Percentiles rank a stretch among this genome's conserved stretches.
phyloP scores from a whole-genome alignment of 1,140 invertebrate genomes.

The Papilio glaucus region DNA sequence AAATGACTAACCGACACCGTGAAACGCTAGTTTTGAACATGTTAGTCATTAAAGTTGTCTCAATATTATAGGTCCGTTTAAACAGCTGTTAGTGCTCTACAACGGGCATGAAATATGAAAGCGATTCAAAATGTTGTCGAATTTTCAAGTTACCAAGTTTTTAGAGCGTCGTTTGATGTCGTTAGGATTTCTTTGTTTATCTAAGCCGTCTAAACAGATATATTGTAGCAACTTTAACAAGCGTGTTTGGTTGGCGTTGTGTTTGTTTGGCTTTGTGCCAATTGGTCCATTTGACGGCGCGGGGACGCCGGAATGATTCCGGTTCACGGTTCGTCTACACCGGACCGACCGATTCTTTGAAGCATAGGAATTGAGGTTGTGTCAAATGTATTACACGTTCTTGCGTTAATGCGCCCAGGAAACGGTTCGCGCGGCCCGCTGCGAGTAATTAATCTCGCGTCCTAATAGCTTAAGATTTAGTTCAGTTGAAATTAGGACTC shows the following conservation, averaged over 20 bases:
- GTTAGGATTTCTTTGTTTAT: conserved; percentile 5
- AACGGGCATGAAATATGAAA: background rate
- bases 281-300: conserved; percentile 71
- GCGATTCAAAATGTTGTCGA: too few relatives aligned
- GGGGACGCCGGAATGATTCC: conserved; percentile 65
- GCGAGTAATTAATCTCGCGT: conserved; percentile 68
- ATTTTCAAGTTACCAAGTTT: conserved; percentile 14
- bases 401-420: conserved; percentile 53
- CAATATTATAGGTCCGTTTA: background rate
- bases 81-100: background rate
- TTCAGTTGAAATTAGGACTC: conserved; percentile 49
- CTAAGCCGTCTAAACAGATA: conserved; percentile 21
- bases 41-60: conserved; percentile 20
- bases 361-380: conserved; percentile 69
- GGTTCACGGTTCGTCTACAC: conserved; percentile 72
- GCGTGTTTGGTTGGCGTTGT: conserved; percentile 59
- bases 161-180: conserved; percentile 8
- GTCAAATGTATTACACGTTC: conserved; percentile 58
- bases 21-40: conserved; percentile 59
- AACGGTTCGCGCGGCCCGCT: conserved; percentile 68
- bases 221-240: conserved; percentile 20
- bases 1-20: conserved; percentile 12
- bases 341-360: conserved; percentile 68
- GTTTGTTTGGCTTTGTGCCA: conserved; percentile 69
- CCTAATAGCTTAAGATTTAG: conserved; percentile 64